Conservation (phyloP, 2,888 invertebrate species). For the Folsomia manolachei region DNA sequence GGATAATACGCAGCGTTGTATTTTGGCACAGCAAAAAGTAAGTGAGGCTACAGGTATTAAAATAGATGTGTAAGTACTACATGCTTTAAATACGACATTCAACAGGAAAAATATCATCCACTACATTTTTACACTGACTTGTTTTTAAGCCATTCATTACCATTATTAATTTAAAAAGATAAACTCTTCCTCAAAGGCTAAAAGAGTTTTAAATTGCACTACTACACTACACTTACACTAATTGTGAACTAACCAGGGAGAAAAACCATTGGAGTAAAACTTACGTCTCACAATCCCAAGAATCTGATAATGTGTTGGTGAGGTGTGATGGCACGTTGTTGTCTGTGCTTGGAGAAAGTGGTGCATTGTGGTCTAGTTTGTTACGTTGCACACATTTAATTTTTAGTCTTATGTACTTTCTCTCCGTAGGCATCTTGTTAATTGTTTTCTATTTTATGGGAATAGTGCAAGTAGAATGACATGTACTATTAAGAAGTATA, state of each 20-base stretch:
- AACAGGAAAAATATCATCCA: neutral
- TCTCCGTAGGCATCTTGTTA: no score
- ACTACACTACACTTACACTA: no score
- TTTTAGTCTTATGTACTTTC: no score
- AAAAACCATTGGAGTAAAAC: neutral
- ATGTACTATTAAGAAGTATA: no score
- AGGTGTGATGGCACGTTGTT: neutral
- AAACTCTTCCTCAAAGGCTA: neutral
- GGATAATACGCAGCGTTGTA: neutral
- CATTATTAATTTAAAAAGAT: no score
- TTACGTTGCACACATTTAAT: no score
- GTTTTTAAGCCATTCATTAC: neutral
- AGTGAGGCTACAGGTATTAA: no score
- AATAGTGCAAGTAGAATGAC: no score
- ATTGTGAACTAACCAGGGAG: neutral
- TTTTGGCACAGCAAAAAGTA: constrained; percentile 3
- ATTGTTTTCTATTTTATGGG: no score
- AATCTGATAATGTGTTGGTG: neutral
- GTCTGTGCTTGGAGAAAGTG: neutral
- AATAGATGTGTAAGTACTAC: neutral
- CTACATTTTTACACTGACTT: neutral
- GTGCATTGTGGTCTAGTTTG: neutral
- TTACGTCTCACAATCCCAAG: neutral
- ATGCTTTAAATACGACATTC: constrained; percentile 4
- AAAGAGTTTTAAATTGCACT: no score